Conservation (phyloP, 2,888 invertebrate genomes). For the Phengaris arion region DNA sequence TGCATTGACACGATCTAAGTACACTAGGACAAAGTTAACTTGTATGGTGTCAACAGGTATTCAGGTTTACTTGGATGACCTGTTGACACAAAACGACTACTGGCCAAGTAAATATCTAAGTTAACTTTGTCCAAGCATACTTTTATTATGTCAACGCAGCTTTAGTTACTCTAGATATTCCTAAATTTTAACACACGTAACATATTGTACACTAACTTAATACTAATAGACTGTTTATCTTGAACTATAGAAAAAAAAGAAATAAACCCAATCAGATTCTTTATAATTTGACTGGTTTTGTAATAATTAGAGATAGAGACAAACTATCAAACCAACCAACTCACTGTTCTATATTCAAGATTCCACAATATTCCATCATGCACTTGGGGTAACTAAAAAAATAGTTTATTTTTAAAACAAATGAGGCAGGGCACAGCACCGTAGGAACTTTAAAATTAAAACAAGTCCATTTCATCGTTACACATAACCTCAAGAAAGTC, state of each 20-base stretch:
- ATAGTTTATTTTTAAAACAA: slow-evolving; percentile 11
- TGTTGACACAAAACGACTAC: too few species aligned
- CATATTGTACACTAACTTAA: not conserved
- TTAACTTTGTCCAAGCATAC: too few species aligned
- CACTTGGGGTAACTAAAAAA: not conserved
- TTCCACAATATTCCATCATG: not conserved
- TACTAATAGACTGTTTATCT: not conserved
- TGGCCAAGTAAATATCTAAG: too few species aligned
- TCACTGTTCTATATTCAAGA: not conserved
- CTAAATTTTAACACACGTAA: not conserved
- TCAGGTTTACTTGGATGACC: too few species aligned
- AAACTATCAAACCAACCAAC: not conserved
- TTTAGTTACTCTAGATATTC: not conserved
- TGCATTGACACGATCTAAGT: too few species aligned
- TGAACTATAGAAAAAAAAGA: not conserved
- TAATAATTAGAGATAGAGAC: not conserved
- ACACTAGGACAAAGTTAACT: too few species aligned
- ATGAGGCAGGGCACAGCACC: slow-evolving; percentile 34
- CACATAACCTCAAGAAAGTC: slow-evolving; percentile 86
- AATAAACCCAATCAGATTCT: not conserved
- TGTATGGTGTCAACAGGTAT: too few species aligned
- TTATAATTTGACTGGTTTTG: not conserved
- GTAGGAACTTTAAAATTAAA: slow-evolving; percentile 58
- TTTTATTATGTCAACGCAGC: too few species aligned
- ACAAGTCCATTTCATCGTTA: slow-evolving; percentile 85